Base-by-base conservation (phyloP, 2,888 invertebrate species). In the Nomada fabriciana region DNA sequence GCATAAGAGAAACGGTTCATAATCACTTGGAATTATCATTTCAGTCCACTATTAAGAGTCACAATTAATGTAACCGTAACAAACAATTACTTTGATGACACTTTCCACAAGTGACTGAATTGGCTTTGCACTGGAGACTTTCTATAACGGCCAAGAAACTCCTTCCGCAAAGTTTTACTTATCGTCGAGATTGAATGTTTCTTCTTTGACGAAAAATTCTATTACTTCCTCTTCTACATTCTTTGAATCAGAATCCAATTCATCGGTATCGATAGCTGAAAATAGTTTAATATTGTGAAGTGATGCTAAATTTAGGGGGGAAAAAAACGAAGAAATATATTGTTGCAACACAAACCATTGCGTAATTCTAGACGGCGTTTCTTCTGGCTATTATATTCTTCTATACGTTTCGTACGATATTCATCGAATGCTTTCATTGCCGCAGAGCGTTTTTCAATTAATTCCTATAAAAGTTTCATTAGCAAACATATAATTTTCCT, bases 191-290 rank as follows among this genome's bases (percentile, higher is more conserved):
- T 96, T 94, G 25, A 96, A 97, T 92, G 96, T 96, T 96, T 99
- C 98, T 95, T 99, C 98, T 95, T 98, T 98, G 94, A 99, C 96
- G 95, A 99, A 98, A 97, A 99, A 98, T 97, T 99, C 99, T 92
- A 99, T 97, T 93, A 97, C 95, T 95, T 99, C 99, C 94, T 99
- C 99, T 94, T 98, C 98, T 91, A 98, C 96, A 94, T 98, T 98
- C 90, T 96, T 96, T 70, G 96, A 95, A 92, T 98, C 98, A 71
- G 97, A 97, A 93, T 98, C 97, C 89, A 98, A 94, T 93, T 97
- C 97, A 94, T 99, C 98, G n/a, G 99, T 98, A 94, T 99, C 98
- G 90, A 98, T 95, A 94, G 98, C 98, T 98, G 94, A 87, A 85
- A 89, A 5, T 64, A 47, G 11, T 60, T 53, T 23, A 70, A 67